phyloP scores from a whole-genome alignment of 2,113 vertebrate genomes.

The Eptesicus fuscus region DNA sequence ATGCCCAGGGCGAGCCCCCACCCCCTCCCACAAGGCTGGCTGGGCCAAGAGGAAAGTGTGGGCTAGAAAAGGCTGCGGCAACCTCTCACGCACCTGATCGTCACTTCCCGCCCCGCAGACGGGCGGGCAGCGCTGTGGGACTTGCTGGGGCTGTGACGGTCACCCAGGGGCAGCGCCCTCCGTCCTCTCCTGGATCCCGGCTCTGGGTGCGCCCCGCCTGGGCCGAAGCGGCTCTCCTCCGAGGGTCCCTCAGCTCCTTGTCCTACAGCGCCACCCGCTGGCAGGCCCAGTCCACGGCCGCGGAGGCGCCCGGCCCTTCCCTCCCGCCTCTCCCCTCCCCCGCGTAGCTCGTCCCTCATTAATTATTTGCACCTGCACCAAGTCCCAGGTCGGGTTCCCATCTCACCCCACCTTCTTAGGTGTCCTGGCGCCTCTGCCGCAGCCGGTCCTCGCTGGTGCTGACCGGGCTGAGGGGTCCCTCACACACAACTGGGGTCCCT shows the following conservation, averaged over 20 bases:
- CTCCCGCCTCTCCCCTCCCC: neutral
- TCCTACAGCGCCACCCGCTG: slow-evolving; percentile 83
- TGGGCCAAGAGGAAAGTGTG: neutral
- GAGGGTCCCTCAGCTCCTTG: slow-evolving; percentile 71
- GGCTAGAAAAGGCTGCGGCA: rapidly evolving
- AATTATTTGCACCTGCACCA: neutral
- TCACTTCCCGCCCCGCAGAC: rapidly evolving
- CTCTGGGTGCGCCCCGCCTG: neutral
- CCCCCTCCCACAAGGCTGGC: too few relatives aligned
- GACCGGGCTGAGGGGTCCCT: neutral
- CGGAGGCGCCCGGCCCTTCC: neutral
- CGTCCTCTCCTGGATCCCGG: neutral
- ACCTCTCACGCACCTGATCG: too few relatives aligned
- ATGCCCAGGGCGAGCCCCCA: too few relatives aligned
- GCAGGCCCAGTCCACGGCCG: neutral
- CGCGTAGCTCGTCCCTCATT: neutral
- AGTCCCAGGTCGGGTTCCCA: neutral
- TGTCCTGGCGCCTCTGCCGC: rapidly evolving
- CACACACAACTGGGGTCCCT: neutral
- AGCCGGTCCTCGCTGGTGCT: neutral
- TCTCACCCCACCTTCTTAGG: neutral
- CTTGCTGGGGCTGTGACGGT: neutral
- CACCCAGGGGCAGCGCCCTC: neutral
- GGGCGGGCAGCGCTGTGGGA: rapidly evolving
- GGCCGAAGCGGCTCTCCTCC: slow-evolving; percentile 40